Evolutionary conservation across 2,797 vertebrate genomes (phyloP).

Genomic region (Prunella strophiata): DNA sequence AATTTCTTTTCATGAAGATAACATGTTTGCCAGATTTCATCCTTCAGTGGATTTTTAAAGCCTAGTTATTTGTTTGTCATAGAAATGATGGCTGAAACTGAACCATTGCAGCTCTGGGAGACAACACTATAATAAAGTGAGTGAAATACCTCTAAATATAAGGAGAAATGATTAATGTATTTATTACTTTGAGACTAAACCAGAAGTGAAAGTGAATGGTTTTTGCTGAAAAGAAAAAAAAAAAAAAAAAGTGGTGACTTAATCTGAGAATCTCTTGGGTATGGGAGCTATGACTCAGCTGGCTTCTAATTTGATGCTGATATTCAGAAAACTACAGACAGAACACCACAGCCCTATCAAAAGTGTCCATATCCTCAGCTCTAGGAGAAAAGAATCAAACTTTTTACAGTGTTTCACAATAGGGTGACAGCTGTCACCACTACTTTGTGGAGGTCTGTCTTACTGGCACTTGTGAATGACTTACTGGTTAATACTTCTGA

Average conservation of each 20-base stretch:
- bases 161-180: neutral
- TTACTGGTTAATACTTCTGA: conserved; percentile 21
- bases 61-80: conserved; percentile 39
- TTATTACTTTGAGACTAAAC: neutral
- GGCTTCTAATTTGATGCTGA: conserved; percentile 44
- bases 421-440: conserved; percentile 64
- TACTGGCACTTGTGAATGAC: conserved; percentile 32
- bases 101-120: neutral
- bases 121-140: conserved; percentile 24
- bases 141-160: neutral
- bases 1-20: neutral
- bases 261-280: conserved; percentile 50
- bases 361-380: conserved; percentile 56
- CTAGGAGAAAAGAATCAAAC: conserved; percentile 65
- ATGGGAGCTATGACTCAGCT: conserved; percentile 7
- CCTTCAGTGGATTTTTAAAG: conserved; percentile 25
- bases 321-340: conserved; percentile 64
- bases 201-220: neutral
- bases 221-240: neutral
- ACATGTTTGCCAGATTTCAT: neutral
- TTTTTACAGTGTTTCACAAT: conserved; percentile 52
- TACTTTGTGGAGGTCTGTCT: conserved; percentile 4
- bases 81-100: neutral
- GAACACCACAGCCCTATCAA: conserved; percentile 51
- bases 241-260: neutral